Base-by-base conservation (phyloP, 2,888 invertebrate species). In the Diadegma fenestrale region DNA sequence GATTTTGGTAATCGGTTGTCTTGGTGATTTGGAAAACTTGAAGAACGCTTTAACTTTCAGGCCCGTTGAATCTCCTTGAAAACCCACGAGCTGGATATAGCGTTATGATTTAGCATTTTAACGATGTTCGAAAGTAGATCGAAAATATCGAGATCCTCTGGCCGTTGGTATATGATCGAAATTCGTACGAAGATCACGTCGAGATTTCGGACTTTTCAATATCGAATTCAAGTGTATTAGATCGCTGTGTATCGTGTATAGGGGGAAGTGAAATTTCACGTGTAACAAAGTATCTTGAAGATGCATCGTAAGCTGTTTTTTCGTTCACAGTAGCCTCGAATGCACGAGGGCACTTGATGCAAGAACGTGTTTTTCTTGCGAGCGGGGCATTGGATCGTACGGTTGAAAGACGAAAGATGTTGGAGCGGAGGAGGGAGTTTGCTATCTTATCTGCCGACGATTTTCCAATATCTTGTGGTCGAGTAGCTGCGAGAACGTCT, bases 401-500 rank as follows among this genome's bases (percentile, higher is more conserved):
- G 77, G 51, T 4, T 51, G 19, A 30, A 71, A 51, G 14, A 33
- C 48, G 45, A 26, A 79, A 73, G 43, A 58, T 37, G 48, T 83
- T 78, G 63, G 45, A 82, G 64, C 63, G n/a, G n/a, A 76, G 45
- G 77, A 64, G 17, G 33, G 22, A 54, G 22, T 68, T 22, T 33
- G 22, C 12, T 45, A 48, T 22, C 64, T 54, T 17, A 63, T 63
- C 48, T 37, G 37, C 84, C 61, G 33, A 73, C 71, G 73, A 82
- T 81, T 86, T 87, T 86, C 79, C 86, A 85, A 86, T 86, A 83
- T 79, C 79, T 76, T 73, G 37, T 33, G 51, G 83, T 37, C 37
- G 73, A 85, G 82, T 79, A 61, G 63, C 78, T 48, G 73, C 68
- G 48, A 72, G 77, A 66, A 63, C n/a, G 33, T 22, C 37, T 72